Percentiles rank a stretch among this genome's conserved stretches.
Conservation (phyloP, 2,888 invertebrate genomes). For the Acanthosepion esculentum region DNA sequence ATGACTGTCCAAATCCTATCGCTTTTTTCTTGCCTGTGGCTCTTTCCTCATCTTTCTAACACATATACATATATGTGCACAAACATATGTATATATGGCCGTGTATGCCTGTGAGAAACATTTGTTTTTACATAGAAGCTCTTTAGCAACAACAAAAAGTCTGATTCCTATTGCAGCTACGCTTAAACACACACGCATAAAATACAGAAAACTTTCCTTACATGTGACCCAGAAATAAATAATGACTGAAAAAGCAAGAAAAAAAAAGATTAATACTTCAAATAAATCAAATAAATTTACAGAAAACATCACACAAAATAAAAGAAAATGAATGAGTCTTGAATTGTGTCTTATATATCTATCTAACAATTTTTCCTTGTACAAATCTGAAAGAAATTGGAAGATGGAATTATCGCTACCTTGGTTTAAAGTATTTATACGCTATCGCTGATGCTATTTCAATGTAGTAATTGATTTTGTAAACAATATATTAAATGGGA, state of each 20-base stretch:
- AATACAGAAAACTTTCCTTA: too few relatives aligned
- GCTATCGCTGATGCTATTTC: background rate
- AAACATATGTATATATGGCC: too few relatives aligned
- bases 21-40: too few relatives aligned
- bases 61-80: too few relatives aligned
- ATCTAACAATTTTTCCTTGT: background rate
- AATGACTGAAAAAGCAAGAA: background rate
- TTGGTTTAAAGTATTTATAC: background rate
- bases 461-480: background rate
- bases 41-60: too few relatives aligned
- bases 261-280: too few relatives aligned
- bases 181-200: background rate
- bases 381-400: background rate
- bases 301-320: background rate
- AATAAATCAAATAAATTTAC: background rate
- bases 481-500: too few relatives aligned
- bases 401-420: background rate
- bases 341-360: background rate
- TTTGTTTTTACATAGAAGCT: too few relatives aligned
- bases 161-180: background rate
- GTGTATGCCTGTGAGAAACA: background rate
- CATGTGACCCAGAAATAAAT: too few relatives aligned
- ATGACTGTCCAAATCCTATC: too few relatives aligned
- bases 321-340: background rate
- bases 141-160: background rate